Evolutionary conservation across 1,140 invertebrate species (phyloP).

Genomic region (Eriosoma lanigerum): DNA sequence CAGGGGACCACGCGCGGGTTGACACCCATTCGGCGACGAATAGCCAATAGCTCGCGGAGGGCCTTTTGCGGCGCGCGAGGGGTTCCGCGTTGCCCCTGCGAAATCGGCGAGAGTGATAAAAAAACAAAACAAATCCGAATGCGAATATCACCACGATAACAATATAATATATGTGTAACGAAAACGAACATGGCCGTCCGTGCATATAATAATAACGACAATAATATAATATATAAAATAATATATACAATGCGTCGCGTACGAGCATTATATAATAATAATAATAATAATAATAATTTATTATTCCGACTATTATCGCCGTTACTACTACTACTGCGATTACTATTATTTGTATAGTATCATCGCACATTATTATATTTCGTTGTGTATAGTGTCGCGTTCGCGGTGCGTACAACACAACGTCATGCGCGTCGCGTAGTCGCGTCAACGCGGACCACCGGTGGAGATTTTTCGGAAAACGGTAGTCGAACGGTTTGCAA

Average conservation of each 20-base stretch:
- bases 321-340: too few relatives aligned
- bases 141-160: not conserved
- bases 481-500: not conserved
- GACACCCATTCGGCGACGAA: conserved; percentile 36
- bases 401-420: not conserved
- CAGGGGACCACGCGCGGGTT: conserved; percentile 42
- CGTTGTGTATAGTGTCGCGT: not conserved
- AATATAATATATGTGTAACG: too few relatives aligned
- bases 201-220: not conserved
- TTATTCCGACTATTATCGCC: too few relatives aligned
- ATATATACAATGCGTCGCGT: not conserved
- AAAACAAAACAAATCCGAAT: not conserved
- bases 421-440: not conserved
- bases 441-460: not conserved
- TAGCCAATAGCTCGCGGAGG: conserved; percentile 16
- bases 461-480: conserved; percentile 16
- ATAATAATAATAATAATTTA: too few relatives aligned
- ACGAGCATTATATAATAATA: too few relatives aligned
- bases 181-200: conserved; percentile 28
- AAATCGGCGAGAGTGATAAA: too few relatives aligned
- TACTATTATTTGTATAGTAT: too few relatives aligned
- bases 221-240: not conserved
- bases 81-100: conserved; percentile 39
- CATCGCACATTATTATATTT: too few relatives aligned
- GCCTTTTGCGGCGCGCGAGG: conserved; percentile 31